Evolutionary conservation across 2,888 invertebrate species (phyloP), one percentile per base, ranked within the genome.

Genomic region (Andrena trimmerana): DNA sequence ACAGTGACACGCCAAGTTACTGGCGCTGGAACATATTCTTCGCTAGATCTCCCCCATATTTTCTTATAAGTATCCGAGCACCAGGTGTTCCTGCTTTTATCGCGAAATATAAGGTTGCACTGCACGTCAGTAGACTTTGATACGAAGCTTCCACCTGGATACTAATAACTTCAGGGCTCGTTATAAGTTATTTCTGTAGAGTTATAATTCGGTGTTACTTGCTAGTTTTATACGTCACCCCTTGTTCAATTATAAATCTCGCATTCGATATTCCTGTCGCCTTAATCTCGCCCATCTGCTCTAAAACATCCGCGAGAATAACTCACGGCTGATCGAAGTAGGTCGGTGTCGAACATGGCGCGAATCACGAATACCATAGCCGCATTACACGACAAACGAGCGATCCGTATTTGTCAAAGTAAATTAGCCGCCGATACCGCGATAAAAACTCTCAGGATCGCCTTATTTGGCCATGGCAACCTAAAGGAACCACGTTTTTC

Each of bases 391-490:
- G 84, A 75, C 86, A 80, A 83, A 83, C 88, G 78, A 75, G 78
- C 86, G 79, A 84, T 82, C 81, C 86, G 77, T 89, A 89, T 86
- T 88, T 86, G 88, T 88, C 88, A 76, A 76, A 83, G 78, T 81
- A 86, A 89, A 88, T 88, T 88, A 88, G 86, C 68, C 70, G 52
- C 52, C 74, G 85, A 88, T 88, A 84, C 76, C 83, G 83, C 70
- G 88, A 88, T 83, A 89, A 81, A 75, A 70, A 75, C 67, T 63
- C 67, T 82, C 73, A 68, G 52, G 63, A 67, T 63, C 73, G 24
- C 63, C 78, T 60, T 62, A 63, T 70, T 67, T 63, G 72, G 63
- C 62, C 10, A 78, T 60, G 73, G 71, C 63, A 73, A 67, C 75
- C 69, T 66, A 70, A 60, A 65, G 59, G 73, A 68, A 85, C 80